Conservation (phyloP, 2,888 invertebrate genomes). For the Eupithecia exiguata region DNA sequence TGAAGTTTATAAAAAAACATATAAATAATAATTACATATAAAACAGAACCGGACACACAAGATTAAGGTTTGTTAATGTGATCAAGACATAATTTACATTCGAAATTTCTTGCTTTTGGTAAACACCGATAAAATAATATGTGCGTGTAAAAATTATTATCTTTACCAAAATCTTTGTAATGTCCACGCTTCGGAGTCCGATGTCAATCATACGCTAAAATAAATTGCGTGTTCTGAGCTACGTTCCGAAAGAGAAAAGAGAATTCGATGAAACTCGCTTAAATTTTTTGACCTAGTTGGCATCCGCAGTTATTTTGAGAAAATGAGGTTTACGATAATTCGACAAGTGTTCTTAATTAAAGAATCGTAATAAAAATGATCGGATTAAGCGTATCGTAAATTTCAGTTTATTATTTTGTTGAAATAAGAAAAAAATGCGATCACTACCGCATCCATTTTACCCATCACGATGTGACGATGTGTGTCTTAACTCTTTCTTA, state of each 20-base stretch:
- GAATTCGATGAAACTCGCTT: constrained; percentile 15
- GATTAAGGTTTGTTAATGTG: neutral
- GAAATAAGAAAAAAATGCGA: constrained; percentile 4
- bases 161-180: neutral
- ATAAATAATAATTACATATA: neutral
- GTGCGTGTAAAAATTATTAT: neutral
- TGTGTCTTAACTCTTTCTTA: neutral
- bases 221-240: constrained; percentile 25
- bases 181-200: neutral
- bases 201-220: constrained; percentile 11
- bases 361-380: constrained; percentile 35
- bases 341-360: constrained; percentile 41
- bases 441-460: neutral
- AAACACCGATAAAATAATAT: neutral
- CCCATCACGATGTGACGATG: neutral
- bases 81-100: neutral
- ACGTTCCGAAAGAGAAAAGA: constrained; percentile 18
- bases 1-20: neutral
- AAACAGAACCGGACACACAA: neutral
- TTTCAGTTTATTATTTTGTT: constrained; percentile 25
- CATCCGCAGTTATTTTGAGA: constrained; percentile 29
- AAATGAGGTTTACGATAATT: constrained; percentile 44
- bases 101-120: neutral
- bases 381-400: constrained; percentile 25
- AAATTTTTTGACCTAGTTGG: constrained; percentile 27